phyloP scores from a whole-genome alignment of 2,113 vertebrate species.

The Pomatostomus ruficeps region DNA sequence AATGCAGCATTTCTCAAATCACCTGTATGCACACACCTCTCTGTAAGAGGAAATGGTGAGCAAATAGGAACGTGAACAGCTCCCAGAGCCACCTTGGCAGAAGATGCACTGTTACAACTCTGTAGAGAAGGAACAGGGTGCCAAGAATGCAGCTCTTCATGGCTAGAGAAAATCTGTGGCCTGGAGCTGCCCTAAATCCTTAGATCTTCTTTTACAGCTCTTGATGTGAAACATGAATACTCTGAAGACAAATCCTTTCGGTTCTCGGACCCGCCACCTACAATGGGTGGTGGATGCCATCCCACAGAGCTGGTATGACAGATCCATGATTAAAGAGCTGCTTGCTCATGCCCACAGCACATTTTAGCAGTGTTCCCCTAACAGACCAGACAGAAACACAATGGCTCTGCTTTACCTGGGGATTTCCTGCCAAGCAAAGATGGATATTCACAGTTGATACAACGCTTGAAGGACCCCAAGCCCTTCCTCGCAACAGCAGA shows the following conservation, averaged over 20 bases:
- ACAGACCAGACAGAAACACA: background rate
- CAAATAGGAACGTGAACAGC: accelerated
- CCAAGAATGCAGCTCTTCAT: background rate
- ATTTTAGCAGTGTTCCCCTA: background rate
- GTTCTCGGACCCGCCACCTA: background rate
- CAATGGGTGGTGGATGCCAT: accelerated
- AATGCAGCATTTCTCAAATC: background rate
- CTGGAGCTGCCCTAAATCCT: background rate
- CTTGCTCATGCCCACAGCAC: background rate
- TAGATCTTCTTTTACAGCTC: background rate
- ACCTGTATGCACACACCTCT: background rate
- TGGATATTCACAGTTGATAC: background rate
- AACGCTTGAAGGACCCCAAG: background rate
- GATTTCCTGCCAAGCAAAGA: background rate
- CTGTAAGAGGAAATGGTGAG: accelerated
- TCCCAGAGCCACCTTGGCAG: background rate
- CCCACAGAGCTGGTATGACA: accelerated
- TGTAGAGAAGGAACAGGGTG: accelerated
- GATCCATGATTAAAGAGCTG: background rate
- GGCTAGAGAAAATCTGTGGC: background rate
- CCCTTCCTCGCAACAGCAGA: background rate
- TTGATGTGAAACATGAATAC: background rate
- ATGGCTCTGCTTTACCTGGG: background rate
- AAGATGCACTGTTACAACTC: background rate
- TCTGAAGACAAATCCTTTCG: background rate